Percentiles rank a stretch among this genome's conserved stretches.
Conservation (phyloP, 1,140 invertebrate genomes). For the Armadillidium nasatum region DNA sequence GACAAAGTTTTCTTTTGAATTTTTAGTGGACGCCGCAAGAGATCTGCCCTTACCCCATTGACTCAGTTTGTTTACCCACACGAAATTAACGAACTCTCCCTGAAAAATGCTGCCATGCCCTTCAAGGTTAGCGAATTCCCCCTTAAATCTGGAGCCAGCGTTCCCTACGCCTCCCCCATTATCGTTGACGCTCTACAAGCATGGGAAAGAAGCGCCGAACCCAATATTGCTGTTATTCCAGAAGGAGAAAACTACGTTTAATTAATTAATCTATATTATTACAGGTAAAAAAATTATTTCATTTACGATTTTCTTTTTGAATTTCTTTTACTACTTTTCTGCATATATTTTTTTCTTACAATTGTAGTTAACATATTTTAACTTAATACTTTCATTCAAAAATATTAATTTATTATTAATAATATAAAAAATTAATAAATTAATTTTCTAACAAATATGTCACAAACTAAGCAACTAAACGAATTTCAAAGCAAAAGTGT, state of each 20-base stretch:
- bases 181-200: neutral
- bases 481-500: no score
- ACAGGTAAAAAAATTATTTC: no score
- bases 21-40: constrained; percentile 33
- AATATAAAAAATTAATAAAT: no score
- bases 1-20: neutral
- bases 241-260: neutral
- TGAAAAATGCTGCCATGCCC: neutral
- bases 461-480: no score
- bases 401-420: no score
- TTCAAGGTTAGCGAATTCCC: neutral
- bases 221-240: neutral
- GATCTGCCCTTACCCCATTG: neutral
- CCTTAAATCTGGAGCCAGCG: neutral
- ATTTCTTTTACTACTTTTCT: no score
- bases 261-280: neutral
- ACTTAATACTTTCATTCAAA: no score
- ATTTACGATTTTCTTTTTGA: no score
- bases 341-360: no score
- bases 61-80: neutral
- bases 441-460: no score
- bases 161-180: neutral
- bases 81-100: neutral
- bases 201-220: neutral
- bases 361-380: no score